Conservation (phyloP, 2,797 vertebrate species). For the Poeciliopsis paucimaculata region DNA sequence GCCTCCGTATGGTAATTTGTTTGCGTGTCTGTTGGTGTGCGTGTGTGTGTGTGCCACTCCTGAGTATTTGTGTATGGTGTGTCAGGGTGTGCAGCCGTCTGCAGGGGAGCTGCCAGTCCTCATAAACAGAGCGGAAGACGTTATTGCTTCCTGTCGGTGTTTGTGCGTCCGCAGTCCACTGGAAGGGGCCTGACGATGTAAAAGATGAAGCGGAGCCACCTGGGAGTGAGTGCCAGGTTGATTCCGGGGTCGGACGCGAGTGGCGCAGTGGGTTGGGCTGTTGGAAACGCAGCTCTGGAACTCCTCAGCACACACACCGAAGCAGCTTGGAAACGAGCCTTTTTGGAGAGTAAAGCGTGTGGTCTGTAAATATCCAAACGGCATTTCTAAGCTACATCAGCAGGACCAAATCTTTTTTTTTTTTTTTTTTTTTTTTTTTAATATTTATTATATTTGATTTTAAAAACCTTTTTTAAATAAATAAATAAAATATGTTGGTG, state of each 20-base stretch:
- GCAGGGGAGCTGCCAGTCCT: constrained; percentile 60
- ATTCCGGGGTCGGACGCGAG: neutral
- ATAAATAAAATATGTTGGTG: no score
- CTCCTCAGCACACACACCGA: neutral
- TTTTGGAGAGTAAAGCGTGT: neutral
- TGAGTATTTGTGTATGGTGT: neutral
- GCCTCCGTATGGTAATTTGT: constrained; percentile 20
- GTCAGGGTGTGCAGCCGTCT: constrained; percentile 31
- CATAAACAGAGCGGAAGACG: constrained; percentile 63
- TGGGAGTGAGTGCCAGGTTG: constrained; percentile 21
- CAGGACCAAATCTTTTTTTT: neutral
- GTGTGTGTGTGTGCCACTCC: neutral
- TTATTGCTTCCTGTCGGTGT: constrained; percentile 61
- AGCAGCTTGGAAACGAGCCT: neutral
- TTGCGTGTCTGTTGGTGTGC: constrained; percentile 17
- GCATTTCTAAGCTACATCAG: neutral
- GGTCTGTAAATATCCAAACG: neutral
- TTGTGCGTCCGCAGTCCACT: constrained; percentile 48
- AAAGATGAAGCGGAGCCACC: constrained; percentile 6
- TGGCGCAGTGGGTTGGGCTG: neutral
- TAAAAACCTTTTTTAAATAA: neutral
- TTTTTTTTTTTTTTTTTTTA: neutral
- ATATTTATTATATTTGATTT: neutral
- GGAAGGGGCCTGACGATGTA: constrained; percentile 16
- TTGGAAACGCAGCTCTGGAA: neutral